Evolutionary conservation across 2,888 invertebrate genomes (phyloP), one percentile per base, ranked within the genome.

Genomic region (Plutella xylostella): DNA sequence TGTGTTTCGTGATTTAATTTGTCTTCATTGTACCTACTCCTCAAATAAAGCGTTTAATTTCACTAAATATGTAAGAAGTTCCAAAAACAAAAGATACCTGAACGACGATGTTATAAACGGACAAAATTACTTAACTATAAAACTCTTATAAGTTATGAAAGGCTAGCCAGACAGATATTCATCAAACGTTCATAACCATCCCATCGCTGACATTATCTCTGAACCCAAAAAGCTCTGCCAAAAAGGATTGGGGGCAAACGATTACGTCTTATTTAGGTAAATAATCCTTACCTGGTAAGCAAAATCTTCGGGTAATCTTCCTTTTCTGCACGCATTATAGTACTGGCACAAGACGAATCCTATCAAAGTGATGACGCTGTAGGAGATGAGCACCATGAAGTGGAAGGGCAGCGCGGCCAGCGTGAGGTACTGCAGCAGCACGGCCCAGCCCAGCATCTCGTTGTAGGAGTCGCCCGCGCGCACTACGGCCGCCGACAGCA

Each of bases 391-490:
- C 21, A 72, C 30, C 45, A 71, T 43, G 46, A 65, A 67, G 60
- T 72, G 85, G 48, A 93, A 79, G 0, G 93, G 93, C 55, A 93
- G 70, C 2, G 91, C 89, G 43, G 91, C 90, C 61, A 91, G 88
- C 42, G 91, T 88, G 53, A 92, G 85, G 65, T 92, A 93, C 58
- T 91, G 89, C 55, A 92, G 71, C 37, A 93, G 83, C 51, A 92
- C 78, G 14, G 91, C 87, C 92, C 92, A 92, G 41, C 91, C 92
- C 3, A 93, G 84, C 49, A 89, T 85, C 66, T 92, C 90, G 55
- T 82, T 80, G 57, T 76, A 79, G 9, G 80, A 72, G 56, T 82
- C 80, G 37, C 78, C 82, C 20, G 68, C 61, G 4, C 82, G 68
- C 38, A 90, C 83, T 18, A 87, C 85, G 6, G 66, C 68, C 55